Evolutionary conservation across 2,888 invertebrate species (phyloP).

Genomic region (Melanargia galathea): DNA sequence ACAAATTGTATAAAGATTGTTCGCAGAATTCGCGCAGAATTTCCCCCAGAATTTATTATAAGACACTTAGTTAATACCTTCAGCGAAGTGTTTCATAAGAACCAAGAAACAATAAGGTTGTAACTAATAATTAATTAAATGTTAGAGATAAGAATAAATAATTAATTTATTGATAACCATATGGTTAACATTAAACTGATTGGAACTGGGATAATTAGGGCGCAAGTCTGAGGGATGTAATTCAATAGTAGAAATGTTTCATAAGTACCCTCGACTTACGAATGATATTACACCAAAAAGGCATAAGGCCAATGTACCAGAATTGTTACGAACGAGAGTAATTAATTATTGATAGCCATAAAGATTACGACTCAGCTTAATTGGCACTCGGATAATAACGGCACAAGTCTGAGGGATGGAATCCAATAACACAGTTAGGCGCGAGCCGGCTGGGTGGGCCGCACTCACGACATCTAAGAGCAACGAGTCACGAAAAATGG

Average conservation of each 20-base stretch:
- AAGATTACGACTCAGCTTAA: conserved; percentile 31
- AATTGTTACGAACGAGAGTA: conserved; percentile 7
- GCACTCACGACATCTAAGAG: conserved; percentile 34
- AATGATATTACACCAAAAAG: background rate
- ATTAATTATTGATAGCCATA: conserved; percentile 19
- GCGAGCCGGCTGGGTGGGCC: conserved; percentile 36
- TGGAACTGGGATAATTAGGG: conserved; percentile 35
- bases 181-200: conserved; percentile 22
- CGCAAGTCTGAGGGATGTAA: conserved; percentile 33
- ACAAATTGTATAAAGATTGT: no score
- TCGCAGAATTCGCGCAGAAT: background rate
- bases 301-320: background rate
- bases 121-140: no score
- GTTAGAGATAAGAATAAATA: background rate
- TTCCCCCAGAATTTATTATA: background rate
- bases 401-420: conserved; percentile 35
- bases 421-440: conserved; percentile 37
- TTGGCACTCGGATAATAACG: conserved; percentile 38
- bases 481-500: conserved; percentile 34
- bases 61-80: no score
- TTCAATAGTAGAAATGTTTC: conserved; percentile 23
- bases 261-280: background rate
- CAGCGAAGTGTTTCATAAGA: no score
- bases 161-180: conserved; percentile 6
- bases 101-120: no score